Percentiles rank a stretch among this genome's conserved stretches.
phyloP scores from a whole-genome alignment of 2,113 vertebrate species.

The Leucoraja erinaceus region DNA sequence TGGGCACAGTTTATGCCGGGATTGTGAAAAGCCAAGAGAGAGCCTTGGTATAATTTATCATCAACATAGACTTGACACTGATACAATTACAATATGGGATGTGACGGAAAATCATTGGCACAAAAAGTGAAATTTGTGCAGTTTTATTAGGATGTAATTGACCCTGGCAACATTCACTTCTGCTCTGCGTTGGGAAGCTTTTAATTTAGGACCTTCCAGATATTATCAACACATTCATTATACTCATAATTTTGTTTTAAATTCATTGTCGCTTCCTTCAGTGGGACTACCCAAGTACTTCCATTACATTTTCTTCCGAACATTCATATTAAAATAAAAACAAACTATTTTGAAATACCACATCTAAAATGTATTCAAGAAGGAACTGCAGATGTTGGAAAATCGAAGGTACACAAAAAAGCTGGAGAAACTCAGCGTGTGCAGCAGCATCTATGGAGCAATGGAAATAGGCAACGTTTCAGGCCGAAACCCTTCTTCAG shows the following conservation, averaged over 20 bases:
- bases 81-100: neutral
- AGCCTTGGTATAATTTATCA: neutral
- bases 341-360: neutral
- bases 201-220: neutral
- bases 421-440: too few relatives aligned
- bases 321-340: neutral
- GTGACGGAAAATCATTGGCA: neutral
- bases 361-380: neutral
- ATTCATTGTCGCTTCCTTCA: neutral
- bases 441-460: too few relatives aligned
- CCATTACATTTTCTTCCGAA: too few relatives aligned
- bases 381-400: too few relatives aligned
- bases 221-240: neutral
- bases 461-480: too few relatives aligned
- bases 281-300: neutral
- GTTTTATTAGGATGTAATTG: neutral
- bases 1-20: neutral
- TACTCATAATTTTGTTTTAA: neutral
- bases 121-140: neutral
- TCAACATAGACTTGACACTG: neutral
- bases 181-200: neutral
- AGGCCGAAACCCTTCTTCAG: too few relatives aligned
- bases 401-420: too few relatives aligned
- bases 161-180: neutral
- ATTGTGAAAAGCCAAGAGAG: neutral